Base-by-base conservation (phyloP, 1,140 invertebrate genomes). In the Thaumatotibia leucotreta region DNA sequence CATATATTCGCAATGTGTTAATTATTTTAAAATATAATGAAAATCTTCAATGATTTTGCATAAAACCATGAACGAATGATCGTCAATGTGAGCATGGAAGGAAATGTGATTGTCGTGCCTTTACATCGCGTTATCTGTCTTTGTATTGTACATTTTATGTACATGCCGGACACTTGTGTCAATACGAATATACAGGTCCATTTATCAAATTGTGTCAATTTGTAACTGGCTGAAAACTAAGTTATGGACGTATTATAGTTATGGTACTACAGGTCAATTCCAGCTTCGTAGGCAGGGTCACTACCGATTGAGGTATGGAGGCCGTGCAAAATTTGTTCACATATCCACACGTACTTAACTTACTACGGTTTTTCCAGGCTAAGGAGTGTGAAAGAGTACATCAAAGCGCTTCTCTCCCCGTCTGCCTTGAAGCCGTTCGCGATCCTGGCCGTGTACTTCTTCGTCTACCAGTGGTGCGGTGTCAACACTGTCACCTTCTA, bases 401-500 rank as follows among this genome's bases (percentile, higher is more conserved):
- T 94, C 0, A 77, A 82, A 39, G 93, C 93, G 0, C 49, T 95
- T 1, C 17, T 94, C 3, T 91, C 93, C 5, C 94, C 94, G 1
- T 93, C 93, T 17, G 91, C 94, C 1, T 72, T 95, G 39, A 95
- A 94, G 69, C 95, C 95, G 0, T 95, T 95, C 69, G 67, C 89
- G 0, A 92, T 95, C 8, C 83, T 95, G 0, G 91, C 93, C 2
- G 49, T 94, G 0, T 95, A 95, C 76, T 95, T 96, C 83, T 87
- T 95, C 64, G 94, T 95, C 58, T 95, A 95, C 76, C 95, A 95
- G 75, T 95, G 94, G 90, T 94, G 94, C 29, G 95, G 95, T 0
- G 94, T 95, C 1, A 95, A 97, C 74, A 94, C 95, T 2, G 92
- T 97, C 17, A 96, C 96, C 14, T 97, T 96, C 73, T 96, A 96